Evolutionary conservation across 2,888 invertebrate species (phyloP), one percentile per base, ranked within the genome.

Genomic region (Latheticus oryzae): DNA sequence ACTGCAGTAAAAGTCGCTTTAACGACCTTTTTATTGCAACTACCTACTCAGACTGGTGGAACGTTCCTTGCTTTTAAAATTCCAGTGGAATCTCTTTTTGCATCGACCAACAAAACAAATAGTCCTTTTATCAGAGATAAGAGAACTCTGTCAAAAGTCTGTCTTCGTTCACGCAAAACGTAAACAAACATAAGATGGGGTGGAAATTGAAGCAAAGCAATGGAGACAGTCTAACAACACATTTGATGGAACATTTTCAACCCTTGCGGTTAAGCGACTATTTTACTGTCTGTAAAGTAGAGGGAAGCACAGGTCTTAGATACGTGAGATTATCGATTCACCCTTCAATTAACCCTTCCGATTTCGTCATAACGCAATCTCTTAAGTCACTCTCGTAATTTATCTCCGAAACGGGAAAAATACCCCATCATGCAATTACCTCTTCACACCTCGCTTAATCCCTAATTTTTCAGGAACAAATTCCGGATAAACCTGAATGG

Each of bases 1-100:
- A 78, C 74, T 76, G 77, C 75, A 74, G 74, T 78, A 78, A 78
- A 78, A 78, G 76, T 76, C 77, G 66, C 68, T 78, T 79, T 78
- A 78, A 78, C 76, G 78, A 72, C 72, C 71, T 68, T 78, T 78
- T 78, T 78, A 78, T 78, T 78, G 76, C 77, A 74, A 76, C 77
- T 76, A 75, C 72, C 75, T 76, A 74, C 72, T 72, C 70, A 66
- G 67, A 67, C 68, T 69, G 70, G 63, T 65, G 60, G 62, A 58
- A 68, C 64, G 66, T 64, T 66, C 65, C 65, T 65, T 66, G 61
- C 67, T 65, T 67, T 64, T 63, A 68, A 9, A 62, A 69, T 68
- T 68, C 67, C 64, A 67, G 71, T 72, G 71, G 70, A 69, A 66
- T 28, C 16, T 43, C 28, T 33, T 33, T 47, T 47, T 47, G 47